These are phyloP conservation scores for Charanyca ferruginea DNA, from an alignment of 2,888 invertebrate species.

Conservation along the genomic window DNA sequence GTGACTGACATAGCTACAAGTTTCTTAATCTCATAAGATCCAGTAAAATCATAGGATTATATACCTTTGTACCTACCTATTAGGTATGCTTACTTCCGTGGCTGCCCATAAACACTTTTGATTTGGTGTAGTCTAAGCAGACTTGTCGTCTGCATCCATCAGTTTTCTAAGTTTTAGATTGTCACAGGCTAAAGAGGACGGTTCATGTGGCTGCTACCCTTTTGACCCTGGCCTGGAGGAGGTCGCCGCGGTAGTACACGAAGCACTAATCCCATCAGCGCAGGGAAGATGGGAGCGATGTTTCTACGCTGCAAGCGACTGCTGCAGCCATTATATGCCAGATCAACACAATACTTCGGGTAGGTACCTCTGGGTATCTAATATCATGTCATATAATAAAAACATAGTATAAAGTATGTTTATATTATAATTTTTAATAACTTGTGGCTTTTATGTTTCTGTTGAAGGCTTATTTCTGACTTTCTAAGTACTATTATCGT, in stretches of 20 bases:
- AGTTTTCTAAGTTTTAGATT: neutral
- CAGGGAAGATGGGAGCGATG: constrained; percentile 86
- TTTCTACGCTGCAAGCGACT: constrained; percentile 81
- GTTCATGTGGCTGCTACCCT: constrained; percentile 86
- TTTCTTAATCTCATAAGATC: neutral
- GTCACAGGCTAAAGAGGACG: constrained; percentile 81
- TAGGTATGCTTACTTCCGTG: too few relatives aligned
- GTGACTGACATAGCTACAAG: too few relatives aligned
- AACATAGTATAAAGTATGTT: too few relatives aligned
- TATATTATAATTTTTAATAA: too few relatives aligned
- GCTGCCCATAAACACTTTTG: too few relatives aligned
- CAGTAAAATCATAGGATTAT: neutral
- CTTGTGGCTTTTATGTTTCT: too few relatives aligned
- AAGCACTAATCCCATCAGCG: constrained; percentile 79
- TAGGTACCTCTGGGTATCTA: constrained; percentile 39
- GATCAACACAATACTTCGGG: constrained; percentile 62
- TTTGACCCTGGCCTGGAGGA: constrained; percentile 84
- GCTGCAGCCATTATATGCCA: constrained; percentile 83
- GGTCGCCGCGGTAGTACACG: constrained; percentile 75
- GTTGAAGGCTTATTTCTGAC: too few relatives aligned
- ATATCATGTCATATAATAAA: too few relatives aligned
- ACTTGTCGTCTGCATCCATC: neutral
- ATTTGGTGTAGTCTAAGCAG: too few relatives aligned
- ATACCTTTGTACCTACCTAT: too few relatives aligned
- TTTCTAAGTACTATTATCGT: too few relatives aligned